phyloP scores from a whole-genome alignment of 2,113 vertebrate species.

The Brachionichthys hirsutus region DNA sequence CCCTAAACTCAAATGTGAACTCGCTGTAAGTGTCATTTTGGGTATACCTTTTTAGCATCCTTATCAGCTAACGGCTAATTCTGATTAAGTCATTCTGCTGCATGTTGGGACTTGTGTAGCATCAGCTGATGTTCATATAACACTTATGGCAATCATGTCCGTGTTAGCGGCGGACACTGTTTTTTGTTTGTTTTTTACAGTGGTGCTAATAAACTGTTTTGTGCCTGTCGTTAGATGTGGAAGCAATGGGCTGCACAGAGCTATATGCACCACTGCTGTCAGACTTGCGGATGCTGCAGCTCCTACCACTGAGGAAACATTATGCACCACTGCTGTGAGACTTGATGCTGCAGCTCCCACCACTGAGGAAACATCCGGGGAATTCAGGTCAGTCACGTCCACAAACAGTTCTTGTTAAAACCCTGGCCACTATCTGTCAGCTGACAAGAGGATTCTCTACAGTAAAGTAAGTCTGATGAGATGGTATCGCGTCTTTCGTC shows the following conservation, averaged over 20 bases:
- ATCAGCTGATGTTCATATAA: too few relatives aligned
- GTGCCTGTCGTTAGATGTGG: constrained; percentile 36
- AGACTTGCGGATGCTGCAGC: constrained; percentile 44
- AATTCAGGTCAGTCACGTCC: constrained; percentile 64
- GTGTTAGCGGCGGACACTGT: too few relatives aligned
- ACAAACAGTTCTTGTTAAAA: too few relatives aligned
- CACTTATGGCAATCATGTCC: too few relatives aligned
- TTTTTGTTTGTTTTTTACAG: not conserved
- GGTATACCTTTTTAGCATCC: not conserved
- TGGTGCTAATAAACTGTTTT: not conserved
- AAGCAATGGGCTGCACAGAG: constrained; percentile 30
- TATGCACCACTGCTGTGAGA: too few relatives aligned
- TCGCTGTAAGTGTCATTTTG: constrained; percentile 59
- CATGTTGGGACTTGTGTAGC: too few relatives aligned
- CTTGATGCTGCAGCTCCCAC: too few relatives aligned
- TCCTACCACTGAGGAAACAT: not conserved
- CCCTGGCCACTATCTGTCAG: too few relatives aligned
- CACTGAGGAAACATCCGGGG: constrained; percentile 21
- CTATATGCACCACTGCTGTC: constrained; percentile 51
- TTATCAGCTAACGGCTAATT: constrained; percentile 25
- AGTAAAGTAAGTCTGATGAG: too few relatives aligned
- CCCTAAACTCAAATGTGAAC: constrained; percentile 19
- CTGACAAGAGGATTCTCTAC: too few relatives aligned
- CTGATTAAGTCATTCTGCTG: not conserved
- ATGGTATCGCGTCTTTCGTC: not conserved